Percentiles rank a stretch among this genome's conserved stretches.
These are phyloP conservation scores for Cyprichromis sp. DNA, from an alignment of 2,113 vertebrate genomes.

Conservation along the genomic window DNA sequence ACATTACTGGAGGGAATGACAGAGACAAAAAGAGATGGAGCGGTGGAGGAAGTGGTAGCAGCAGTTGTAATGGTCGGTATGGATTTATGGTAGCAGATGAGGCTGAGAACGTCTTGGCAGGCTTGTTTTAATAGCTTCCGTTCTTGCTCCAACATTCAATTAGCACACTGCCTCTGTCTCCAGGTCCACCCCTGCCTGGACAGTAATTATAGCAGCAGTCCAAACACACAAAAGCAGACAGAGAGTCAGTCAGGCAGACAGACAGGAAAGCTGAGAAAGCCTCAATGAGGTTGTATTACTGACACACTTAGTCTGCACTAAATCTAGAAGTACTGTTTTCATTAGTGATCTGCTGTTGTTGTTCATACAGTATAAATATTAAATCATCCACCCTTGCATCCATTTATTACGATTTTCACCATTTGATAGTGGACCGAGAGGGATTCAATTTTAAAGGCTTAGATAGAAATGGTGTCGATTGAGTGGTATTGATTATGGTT, in stretches of 20 bases:
- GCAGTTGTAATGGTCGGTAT: not conserved
- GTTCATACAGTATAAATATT: not conserved
- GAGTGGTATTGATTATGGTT: not conserved
- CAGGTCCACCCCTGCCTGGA: conserved; percentile 14
- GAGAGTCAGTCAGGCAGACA: not conserved
- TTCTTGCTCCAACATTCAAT: conserved; percentile 21
- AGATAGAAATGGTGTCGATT: not conserved
- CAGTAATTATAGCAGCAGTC: conserved; percentile 19
- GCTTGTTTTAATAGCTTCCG: conserved; percentile 32
- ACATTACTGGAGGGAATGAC: not conserved
- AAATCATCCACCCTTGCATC: not conserved
- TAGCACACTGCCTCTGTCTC: conserved; percentile 26
- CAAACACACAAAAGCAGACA: conserved; percentile 11
- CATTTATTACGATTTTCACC: not conserved
- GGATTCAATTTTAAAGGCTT: not conserved
- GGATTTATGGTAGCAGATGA: conserved; percentile 28
- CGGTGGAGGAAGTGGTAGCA: not conserved
- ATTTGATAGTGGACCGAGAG: not conserved
- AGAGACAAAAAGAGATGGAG: not conserved
- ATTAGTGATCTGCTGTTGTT: not conserved
- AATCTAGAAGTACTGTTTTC: not conserved
- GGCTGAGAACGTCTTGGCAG: conserved; percentile 12
- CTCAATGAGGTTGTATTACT: not conserved
- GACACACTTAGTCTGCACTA: not conserved
- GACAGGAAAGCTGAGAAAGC: not conserved